Percentiles rank a stretch among this genome's conserved stretches.
Evolutionary conservation across 1,140 invertebrate genomes (phyloP).

Genomic region (Acromyrmex echinatior): DNA sequence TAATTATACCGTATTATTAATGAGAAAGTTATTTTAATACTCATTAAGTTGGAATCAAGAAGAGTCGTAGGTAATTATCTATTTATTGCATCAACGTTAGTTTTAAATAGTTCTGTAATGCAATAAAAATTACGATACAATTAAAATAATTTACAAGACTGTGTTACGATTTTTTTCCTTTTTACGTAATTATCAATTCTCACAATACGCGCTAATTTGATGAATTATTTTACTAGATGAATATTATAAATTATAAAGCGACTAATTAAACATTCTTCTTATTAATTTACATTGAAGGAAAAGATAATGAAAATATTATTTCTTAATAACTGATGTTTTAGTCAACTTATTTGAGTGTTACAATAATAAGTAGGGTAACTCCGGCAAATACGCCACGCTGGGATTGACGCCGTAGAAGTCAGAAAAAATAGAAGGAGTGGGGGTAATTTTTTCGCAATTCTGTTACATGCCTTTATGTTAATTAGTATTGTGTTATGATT

Average conservation of each 20-base stretch:
- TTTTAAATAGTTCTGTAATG: conserved; percentile 19
- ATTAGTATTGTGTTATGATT: too few relatives aligned
- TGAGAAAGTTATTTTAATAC: conserved; percentile 1
- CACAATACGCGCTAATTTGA: background rate
- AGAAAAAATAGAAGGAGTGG: too few relatives aligned
- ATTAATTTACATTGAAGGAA: background rate
- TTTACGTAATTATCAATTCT: background rate
- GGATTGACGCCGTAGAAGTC: too few relatives aligned
- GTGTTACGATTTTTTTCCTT: background rate
- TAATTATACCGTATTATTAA: background rate
- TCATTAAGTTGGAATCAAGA: conserved; percentile 14
- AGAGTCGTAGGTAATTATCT: background rate
- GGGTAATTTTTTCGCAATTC: too few relatives aligned
- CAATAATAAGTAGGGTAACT: background rate
- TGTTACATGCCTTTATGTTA: too few relatives aligned
- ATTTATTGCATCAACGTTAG: background rate
- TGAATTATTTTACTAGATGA: conserved; percentile 2
- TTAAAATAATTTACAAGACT: background rate
- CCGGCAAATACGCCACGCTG: too few relatives aligned
- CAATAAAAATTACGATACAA: background rate
- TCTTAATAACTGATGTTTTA: background rate
- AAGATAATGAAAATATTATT: conserved; percentile 11
- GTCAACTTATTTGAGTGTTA: background rate
- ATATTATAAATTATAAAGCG: background rate
- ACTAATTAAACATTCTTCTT: background rate